A percentile compares a stretch with the other conserved stretches of the same genome.
Evolutionary conservation across 2,888 invertebrate species (phyloP).

Genomic region (Seira sanloemensis): DNA sequence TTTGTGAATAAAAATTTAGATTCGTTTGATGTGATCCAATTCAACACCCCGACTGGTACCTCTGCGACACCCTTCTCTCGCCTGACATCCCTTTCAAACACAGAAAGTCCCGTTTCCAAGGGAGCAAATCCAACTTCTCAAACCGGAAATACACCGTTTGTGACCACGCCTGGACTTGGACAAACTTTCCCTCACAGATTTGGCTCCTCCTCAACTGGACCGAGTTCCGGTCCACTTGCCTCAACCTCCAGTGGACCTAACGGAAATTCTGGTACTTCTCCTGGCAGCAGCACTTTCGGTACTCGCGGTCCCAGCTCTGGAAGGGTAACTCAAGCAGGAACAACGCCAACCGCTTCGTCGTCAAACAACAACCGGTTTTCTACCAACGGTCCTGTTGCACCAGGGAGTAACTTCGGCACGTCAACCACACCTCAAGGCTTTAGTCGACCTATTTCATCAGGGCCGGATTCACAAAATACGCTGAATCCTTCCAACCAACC

Average conservation of each 20-base stretch:
- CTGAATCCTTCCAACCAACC: neutral
- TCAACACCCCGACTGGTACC: constrained; percentile 24
- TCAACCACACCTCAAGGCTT: neutral
- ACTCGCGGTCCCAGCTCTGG: too few species aligned
- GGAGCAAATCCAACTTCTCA: neutral
- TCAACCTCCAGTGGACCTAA: neutral
- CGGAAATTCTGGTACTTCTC: too few species aligned
- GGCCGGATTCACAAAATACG: neutral
- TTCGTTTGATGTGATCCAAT: constrained; percentile 47
- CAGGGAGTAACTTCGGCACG: neutral
- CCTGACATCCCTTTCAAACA: neutral
- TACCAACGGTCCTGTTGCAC: constrained; percentile 16
- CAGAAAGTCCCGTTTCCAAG: neutral
- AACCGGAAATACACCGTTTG: neutral
- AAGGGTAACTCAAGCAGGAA: neutral
- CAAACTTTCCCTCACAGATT: neutral
- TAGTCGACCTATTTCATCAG: neutral
- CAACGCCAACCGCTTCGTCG: neutral
- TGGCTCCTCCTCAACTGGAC: too few species aligned
- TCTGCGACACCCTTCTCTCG: neutral
- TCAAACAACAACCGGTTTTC: neutral
- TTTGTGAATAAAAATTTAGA: constrained; percentile 11
- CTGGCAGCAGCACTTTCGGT: neutral
- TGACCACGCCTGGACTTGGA: neutral
- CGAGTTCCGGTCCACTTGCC: neutral